A percentile compares a stretch with the other conserved stretches of the same genome.
phyloP scores from a whole-genome alignment of 2,797 vertebrate genomes.

The Parotocinclus haroldoi region DNA sequence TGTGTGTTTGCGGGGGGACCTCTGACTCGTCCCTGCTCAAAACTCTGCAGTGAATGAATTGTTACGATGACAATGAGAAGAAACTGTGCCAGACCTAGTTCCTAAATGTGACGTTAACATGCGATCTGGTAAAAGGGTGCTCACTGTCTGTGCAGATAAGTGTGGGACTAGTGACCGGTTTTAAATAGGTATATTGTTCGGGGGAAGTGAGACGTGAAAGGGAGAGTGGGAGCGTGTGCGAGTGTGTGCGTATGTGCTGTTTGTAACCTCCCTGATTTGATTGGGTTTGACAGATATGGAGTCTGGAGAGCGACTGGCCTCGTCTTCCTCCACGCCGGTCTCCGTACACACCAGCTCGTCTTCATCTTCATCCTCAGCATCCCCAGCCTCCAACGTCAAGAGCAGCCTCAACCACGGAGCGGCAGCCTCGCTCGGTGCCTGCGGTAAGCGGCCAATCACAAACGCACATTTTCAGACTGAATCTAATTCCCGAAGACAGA shows the following conservation, averaged over 20 bases:
- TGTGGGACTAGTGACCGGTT: constrained; percentile 63
- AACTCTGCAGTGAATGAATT: no score
- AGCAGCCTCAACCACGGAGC: constrained; percentile 84
- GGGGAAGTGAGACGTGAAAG: constrained; percentile 65
- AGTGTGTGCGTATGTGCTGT: constrained; percentile 46
- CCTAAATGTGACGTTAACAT: no score
- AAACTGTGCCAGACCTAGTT: no score
- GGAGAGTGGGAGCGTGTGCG: constrained; percentile 53
- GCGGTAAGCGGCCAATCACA: constrained; percentile 70
- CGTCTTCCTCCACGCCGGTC: constrained; percentile 80
- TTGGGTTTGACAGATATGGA: constrained; percentile 77
- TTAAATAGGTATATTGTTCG: constrained; percentile 80
- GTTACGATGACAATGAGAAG: no score
- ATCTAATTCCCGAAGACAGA: no score
- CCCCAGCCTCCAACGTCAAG: constrained; percentile 81
- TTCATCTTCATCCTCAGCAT: constrained; percentile 64
- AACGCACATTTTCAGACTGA: no score
- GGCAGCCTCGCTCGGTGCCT: constrained; percentile 76
- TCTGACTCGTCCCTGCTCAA: no score
- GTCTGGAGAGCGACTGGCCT: constrained; percentile 81
- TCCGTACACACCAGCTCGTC: constrained; percentile 74
- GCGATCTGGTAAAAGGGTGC: no score
- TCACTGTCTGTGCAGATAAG: not conserved
- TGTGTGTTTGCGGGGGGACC: no score
- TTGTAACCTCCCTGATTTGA: constrained; percentile 51